These are phyloP conservation scores for Lepus europaeus DNA, from an alignment of 2,113 vertebrate genomes.

Conservation along the genomic window DNA sequence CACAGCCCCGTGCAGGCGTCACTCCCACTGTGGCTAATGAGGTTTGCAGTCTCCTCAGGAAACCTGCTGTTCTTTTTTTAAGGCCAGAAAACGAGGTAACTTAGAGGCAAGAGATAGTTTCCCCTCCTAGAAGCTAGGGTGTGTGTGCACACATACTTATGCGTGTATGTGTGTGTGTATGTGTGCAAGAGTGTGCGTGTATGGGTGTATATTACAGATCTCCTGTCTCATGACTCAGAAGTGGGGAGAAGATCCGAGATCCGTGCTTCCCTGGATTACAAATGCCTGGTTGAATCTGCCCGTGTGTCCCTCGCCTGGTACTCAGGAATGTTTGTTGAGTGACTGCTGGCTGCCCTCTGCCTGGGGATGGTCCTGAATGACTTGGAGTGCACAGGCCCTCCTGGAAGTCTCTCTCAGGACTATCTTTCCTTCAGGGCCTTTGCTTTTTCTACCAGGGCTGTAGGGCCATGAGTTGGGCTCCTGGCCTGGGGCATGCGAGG, in stretches of 20 bases:
- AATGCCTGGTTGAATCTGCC: not conserved
- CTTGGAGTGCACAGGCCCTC: accelerated
- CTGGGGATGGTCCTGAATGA: not conserved
- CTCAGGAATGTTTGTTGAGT: not conserved
- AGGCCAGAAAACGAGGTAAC: constrained; percentile 74
- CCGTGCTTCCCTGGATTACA: not conserved
- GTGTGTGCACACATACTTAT: too few relatives aligned
- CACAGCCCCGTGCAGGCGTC: constrained; percentile 37
- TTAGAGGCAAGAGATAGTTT: constrained; percentile 62
- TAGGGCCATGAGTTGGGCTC: not conserved
- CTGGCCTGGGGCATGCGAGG: not conserved
- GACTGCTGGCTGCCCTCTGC: not conserved
- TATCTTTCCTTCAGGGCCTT: not conserved
- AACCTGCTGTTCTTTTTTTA: constrained; percentile 76
- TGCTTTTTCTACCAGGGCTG: not conserved
- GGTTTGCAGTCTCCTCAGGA: constrained; percentile 49
- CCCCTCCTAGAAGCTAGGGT: constrained; percentile 26
- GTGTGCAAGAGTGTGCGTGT: not conserved
- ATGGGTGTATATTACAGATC: not conserved
- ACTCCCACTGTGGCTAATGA: constrained; percentile 60
- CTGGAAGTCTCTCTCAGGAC: not conserved
- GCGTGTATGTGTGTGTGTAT: too few relatives aligned
- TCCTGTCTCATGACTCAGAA: not conserved
- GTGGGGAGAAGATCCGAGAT: not conserved
- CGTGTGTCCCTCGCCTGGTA: not conserved